These are phyloP conservation scores for Dicyrtoma fusca DNA, from an alignment of 2,888 invertebrate genomes.

Conservation along the genomic window DNA sequence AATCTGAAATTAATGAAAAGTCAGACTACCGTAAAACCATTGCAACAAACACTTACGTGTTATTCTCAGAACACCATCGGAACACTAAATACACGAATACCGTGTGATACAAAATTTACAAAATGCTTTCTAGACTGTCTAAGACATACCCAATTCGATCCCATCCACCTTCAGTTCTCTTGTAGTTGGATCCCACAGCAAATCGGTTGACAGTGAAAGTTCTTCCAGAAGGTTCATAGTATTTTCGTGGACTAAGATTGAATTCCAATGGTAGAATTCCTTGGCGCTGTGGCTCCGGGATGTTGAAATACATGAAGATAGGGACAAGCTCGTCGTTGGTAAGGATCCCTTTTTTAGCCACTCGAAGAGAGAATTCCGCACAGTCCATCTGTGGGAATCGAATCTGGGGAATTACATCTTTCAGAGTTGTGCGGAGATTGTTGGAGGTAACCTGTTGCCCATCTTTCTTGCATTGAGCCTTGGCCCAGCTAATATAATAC, in stretches of 20 bases:
- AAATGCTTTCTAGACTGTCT: too few species aligned
- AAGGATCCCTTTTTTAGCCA: slow-evolving; percentile 33
- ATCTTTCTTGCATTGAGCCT: slow-evolving; percentile 32
- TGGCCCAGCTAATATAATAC: slow-evolving; percentile 23
- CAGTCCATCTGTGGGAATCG: slow-evolving; percentile 34
- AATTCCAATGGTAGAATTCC: slow-evolving; percentile 29
- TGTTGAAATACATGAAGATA: slow-evolving; percentile 34
- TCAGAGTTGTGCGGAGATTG: slow-evolving; percentile 16
- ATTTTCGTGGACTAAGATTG: slow-evolving; percentile 31
- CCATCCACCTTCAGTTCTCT: slow-evolving; percentile 34
- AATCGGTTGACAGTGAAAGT: slow-evolving; percentile 33
- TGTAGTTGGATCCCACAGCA: slow-evolving; percentile 36
- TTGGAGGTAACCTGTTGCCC: slow-evolving; percentile 26
- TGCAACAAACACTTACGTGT: too few species aligned
- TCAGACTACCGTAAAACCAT: too few species aligned
- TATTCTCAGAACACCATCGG: too few species aligned
- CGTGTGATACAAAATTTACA: not conserved
- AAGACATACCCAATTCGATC: slow-evolving; percentile 28
- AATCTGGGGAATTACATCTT: slow-evolving; percentile 31
- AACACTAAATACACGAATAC: not conserved
- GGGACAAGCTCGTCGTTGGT: slow-evolving; percentile 34
- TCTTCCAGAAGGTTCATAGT: slow-evolving; percentile 32
- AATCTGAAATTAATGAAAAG: slow-evolving; percentile 4
- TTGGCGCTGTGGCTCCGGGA: slow-evolving; percentile 26
- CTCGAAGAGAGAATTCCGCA: slow-evolving; percentile 27